Conservation (phyloP, 2,797 vertebrate species). For the Euphonia xanthogaster region DNA sequence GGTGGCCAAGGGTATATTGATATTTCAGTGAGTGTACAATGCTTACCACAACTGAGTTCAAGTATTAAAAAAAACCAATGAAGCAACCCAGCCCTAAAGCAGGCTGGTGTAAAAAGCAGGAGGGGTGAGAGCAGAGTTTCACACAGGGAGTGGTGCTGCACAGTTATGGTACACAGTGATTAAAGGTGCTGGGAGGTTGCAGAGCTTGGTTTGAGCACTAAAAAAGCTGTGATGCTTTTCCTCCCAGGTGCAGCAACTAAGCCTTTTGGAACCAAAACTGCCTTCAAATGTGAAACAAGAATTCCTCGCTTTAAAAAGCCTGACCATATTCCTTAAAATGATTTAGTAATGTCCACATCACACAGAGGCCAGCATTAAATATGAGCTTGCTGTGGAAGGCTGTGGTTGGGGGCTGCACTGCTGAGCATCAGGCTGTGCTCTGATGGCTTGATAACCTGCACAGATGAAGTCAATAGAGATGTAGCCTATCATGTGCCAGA, state of each 20-base stretch:
- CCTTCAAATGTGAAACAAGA: not conserved
- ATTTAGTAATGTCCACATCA: not conserved
- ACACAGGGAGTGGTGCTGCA: not conserved
- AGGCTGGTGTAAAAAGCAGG: not conserved
- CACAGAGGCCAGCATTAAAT: not conserved
- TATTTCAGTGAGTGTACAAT: not conserved
- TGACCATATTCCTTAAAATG: not conserved
- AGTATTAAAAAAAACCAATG: not conserved
- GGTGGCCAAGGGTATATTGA: slow-evolving; percentile 18
- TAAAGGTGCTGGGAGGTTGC: not conserved
- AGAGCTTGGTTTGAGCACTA: not conserved
- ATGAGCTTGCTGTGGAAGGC: not conserved
- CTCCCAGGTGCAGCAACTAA: not conserved
- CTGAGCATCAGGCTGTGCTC: not conserved
- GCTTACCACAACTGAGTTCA: not conserved
- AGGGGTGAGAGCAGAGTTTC: not conserved
- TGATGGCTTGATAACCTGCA: not conserved
- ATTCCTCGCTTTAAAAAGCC: not conserved
- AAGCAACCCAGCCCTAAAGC: not conserved
- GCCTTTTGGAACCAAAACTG: not conserved
- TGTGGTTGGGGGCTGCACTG: not conserved
- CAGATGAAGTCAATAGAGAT: not conserved
- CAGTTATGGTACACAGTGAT: not conserved
- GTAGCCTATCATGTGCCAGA: not conserved
- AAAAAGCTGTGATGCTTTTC: not conserved